Base-by-base conservation (phyloP, 2,797 vertebrate species). In the Bryconaethiops microstoma region DNA sequence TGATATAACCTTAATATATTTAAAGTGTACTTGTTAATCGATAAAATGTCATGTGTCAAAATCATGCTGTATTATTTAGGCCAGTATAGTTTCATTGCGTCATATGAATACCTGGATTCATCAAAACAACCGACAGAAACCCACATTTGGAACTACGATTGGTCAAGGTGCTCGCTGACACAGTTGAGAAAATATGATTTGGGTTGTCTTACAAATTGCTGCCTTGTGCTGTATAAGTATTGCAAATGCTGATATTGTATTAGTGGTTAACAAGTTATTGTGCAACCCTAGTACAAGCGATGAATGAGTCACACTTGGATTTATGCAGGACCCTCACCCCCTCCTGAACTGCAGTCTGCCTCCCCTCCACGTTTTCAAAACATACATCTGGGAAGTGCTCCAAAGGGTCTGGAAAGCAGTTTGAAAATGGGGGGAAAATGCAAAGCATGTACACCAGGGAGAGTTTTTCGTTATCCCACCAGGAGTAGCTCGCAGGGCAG, bases 351-450 rank as follows among this genome's bases (percentile, higher is more conserved):
- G 35, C 35, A 62, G 50, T 74, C 81, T 82, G 71, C 81, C 87
- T 81, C 73, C 87, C 42, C 25, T 72, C 63, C 75, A 80, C 59
- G 55, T 87, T 83, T 75, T 70, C 63, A 55, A 88, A 88, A 83
- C 79, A 69, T 79, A 85, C 79, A 48, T 77, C 88, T 88, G 87
- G 90, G 88, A 92, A 68, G 23, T 71, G 5, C 55, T 88, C 89
- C 87, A 91, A 82, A 80, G 80, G 83, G 79, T 88, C 87, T 91
- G 88, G 84, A 90, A 89, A 89, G 82, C 85, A 73, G 75, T 85
- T 90, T 88, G 81, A 50, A 81, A 82, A 76, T 80, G 83, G 10
- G 16, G 25, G 78, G 67, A 86, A 87, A 91, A 88, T 87, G 78
- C 65, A 76, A 86, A 84, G 80, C 83, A 82, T 83, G 88, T 86